phyloP scores from a whole-genome alignment of 2,888 invertebrate species.

The Xylota segnis region DNA sequence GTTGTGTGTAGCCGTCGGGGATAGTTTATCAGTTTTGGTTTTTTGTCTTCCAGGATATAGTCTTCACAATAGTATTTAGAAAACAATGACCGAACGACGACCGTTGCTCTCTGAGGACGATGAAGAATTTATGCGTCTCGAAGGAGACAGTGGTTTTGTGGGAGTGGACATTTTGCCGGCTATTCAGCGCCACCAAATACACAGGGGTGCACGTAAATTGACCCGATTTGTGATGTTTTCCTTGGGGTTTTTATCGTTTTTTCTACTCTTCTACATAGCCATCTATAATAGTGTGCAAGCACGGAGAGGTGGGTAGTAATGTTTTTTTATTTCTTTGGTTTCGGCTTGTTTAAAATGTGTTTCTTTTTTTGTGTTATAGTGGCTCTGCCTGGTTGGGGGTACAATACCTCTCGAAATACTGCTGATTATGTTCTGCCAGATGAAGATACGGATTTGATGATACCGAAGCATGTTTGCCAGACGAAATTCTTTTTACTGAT shows the following conservation, averaged over 20 bases:
- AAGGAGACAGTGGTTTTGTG: slow-evolving; percentile 34
- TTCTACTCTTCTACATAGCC: slow-evolving; percentile 81
- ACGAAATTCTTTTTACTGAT: slow-evolving; percentile 87
- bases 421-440: slow-evolving; percentile 89
- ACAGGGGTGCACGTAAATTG: slow-evolving; percentile 79
- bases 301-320: slow-evolving; percentile 80
- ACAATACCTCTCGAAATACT: slow-evolving; percentile 90
- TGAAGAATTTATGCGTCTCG: slow-evolving; percentile 44
- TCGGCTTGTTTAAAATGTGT: background rate
- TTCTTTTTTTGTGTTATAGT: slow-evolving; percentile 80
- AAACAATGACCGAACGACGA: slow-evolving; percentile 58
- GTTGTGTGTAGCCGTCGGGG: background rate
- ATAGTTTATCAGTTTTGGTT: background rate
- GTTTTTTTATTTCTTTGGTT: background rate
- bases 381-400: slow-evolving; percentile 89
- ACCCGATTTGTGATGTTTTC: slow-evolving; percentile 78
- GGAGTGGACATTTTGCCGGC: slow-evolving; percentile 77
- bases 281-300: slow-evolving; percentile 80
- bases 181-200: slow-evolving; percentile 78
- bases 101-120: slow-evolving; percentile 58
- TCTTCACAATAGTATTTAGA: slow-evolving; percentile 16
- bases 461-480: slow-evolving; percentile 86
- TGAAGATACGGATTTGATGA: slow-evolving; percentile 88
- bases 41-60: slow-evolving; percentile 39
- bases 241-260: slow-evolving; percentile 77